Percentiles rank a stretch among this genome's conserved stretches.
These are phyloP conservation scores for Phania funesta DNA, from an alignment of 2,888 invertebrate genomes.

Conservation along the genomic window DNA sequence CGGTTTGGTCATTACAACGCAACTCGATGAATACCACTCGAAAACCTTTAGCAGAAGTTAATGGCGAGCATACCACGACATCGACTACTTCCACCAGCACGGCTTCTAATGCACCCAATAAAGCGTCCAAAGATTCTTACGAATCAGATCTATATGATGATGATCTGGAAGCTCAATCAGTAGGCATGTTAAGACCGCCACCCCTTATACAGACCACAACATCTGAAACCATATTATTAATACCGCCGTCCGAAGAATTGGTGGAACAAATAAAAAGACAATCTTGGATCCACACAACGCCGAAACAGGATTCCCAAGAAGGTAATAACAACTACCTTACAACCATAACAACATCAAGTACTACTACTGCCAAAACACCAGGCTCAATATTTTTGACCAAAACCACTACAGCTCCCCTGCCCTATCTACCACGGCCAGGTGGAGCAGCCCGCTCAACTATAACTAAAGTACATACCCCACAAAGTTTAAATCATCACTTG, in stretches of 20 bases:
- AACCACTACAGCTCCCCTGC: constrained; percentile 26
- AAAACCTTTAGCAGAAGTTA: constrained; percentile 6
- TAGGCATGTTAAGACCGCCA: constrained; percentile 71
- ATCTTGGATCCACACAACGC: constrained; percentile 73
- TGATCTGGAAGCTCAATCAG: constrained; percentile 76
- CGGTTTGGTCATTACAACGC: constrained; percentile 59
- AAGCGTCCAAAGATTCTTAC: constrained; percentile 43
- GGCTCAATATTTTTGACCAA: constrained; percentile 18
- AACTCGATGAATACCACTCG: constrained; percentile 28
- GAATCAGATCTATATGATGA: constrained; percentile 73
- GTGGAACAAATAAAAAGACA: constrained; percentile 75
- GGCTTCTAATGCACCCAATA: constrained; percentile 49
- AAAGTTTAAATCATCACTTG: constrained; percentile 71
- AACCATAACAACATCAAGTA: constrained; percentile 61
- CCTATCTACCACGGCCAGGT: constrained; percentile 44
- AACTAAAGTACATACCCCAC: constrained; percentile 82
- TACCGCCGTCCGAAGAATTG: constrained; percentile 79
- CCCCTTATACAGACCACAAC: constrained; percentile 75
- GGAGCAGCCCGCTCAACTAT: constrained; percentile 82
- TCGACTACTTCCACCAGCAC: constrained; percentile 60
- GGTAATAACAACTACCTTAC: constrained; percentile 51
- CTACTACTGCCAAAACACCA: constrained; percentile 8
- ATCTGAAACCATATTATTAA: constrained; percentile 78
- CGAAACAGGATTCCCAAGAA: constrained; percentile 59
- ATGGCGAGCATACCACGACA: constrained; percentile 42